Conservation (phyloP, 1,140 invertebrate species). For the Hylaeus anthracinus region DNA sequence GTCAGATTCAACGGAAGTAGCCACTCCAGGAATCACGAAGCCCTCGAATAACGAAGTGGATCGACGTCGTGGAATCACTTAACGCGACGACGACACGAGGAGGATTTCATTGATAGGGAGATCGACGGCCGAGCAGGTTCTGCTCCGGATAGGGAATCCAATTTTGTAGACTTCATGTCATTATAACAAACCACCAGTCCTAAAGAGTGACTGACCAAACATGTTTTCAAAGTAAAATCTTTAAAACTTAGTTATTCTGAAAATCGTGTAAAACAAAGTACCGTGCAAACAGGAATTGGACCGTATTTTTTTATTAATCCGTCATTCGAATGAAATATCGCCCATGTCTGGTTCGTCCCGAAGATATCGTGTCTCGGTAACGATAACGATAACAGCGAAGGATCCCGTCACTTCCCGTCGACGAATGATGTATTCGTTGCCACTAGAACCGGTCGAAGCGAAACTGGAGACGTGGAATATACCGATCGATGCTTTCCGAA, state of each 20-base stretch:
- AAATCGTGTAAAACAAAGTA: no score
- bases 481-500: not conserved
- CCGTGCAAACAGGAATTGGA: no score
- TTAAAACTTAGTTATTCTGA: no score
- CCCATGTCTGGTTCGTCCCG: not conserved
- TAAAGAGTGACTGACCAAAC: no score
- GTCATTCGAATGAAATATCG: not conserved
- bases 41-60: not conserved
- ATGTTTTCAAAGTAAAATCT: no score
- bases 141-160: no score
- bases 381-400: not conserved
- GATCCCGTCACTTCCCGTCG: not conserved
- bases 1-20: not conserved
- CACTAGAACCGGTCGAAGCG: no score
- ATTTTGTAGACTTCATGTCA: no score
- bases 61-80: not conserved
- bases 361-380: not conserved
- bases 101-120: slow-evolving; percentile 31
- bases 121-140: not conserved
- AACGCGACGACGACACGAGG: not conserved
- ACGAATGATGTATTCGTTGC: not conserved
- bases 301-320: no score
- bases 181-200: no score
- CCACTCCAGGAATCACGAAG: not conserved
- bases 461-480: no score